Evolutionary conservation across 2,797 vertebrate species (phyloP), one percentile per base, ranked within the genome.

Genomic region (Hafferia zeledoni): DNA sequence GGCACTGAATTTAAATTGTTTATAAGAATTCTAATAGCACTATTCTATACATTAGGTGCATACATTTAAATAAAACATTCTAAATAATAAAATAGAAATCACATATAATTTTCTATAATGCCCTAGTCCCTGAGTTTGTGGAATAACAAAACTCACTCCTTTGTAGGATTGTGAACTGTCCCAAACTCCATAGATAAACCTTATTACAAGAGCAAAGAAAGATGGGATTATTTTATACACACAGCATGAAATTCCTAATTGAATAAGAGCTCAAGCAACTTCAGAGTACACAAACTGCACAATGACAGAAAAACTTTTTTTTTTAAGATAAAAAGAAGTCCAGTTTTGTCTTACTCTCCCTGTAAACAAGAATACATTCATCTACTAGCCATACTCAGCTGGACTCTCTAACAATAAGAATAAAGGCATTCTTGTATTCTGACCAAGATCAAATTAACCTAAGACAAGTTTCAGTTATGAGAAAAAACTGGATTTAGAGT

Each of bases 341-440:
- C 30, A 88, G 68, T 89, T 97, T 61, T 97, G 46, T 91, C 83
- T 93, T 86, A 81, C 13, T 60, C 37, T 93, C 47, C 31, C 68
- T 41, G 43, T 94, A 91, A 96, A 96, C 72, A 94, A 95, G 75
- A 95, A 92, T 59, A 79, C 16, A 39, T 94, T 97, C 53, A 74
- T 96, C 83, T 87, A 44, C 76, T 47, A 33, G 23, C 31, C 49
- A 50, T 49, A 61, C 47, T 55, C 68, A 91, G 78, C 64, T 77
- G 81, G 81, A 61, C 30, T 75, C 22, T 43, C 41, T 44, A 71
- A 43, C 22, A 10, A 4, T 71, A 61, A 64, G 68, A 85, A 95
- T 83, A 94, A 90, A 85, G 65, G 31, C 57, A 49, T 57, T 23
- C 28, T 91, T 92, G 87, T 95, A 25, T 80, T 83, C 61, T 71